A percentile compares a stretch with the other conserved stretches of the same genome.
phyloP scores from a whole-genome alignment of 35 echinoderm and acorn worm genomes.

The Anneissia japonica region DNA sequence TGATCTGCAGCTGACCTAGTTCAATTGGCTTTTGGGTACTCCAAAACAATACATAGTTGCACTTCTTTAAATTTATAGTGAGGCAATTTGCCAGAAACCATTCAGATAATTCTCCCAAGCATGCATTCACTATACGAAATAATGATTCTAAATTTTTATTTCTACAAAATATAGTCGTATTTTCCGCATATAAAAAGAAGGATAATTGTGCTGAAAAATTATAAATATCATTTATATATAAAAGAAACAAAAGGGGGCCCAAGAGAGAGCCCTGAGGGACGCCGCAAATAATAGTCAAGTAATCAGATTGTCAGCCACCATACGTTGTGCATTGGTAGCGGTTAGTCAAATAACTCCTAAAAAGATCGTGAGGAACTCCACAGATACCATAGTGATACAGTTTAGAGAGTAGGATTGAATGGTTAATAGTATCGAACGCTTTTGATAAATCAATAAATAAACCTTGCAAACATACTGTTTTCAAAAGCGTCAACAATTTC shows the following conservation, averaged over 20 bases:
- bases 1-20: too few species aligned
- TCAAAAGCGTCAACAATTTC: constrained; percentile 11
- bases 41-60: too few species aligned
- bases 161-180: too few species aligned
- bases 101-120: too few species aligned
- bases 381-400: constrained; percentile 26
- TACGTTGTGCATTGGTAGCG: constrained; percentile 38
- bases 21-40: too few species aligned
- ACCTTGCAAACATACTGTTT: constrained; percentile 8
- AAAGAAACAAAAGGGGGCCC: constrained; percentile 6
- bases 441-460: constrained; percentile 60
- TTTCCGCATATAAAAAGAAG: neutral
- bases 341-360: constrained; percentile 34
- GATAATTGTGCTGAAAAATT: constrained; percentile 10
- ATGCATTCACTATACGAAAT: too few species aligned
- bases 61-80: too few species aligned
- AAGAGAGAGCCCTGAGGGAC: constrained; percentile 42
- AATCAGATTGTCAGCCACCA: neutral
- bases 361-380: constrained; percentile 7
- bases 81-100: too few species aligned
- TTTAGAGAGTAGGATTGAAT: constrained; percentile 32
- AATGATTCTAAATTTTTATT: too few species aligned
- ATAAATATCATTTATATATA: constrained; percentile 39
- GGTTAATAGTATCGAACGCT: constrained; percentile 52
- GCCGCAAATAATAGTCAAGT: constrained; percentile 12